A percentile compares a stretch with the other conserved stretches of the same genome.
These are phyloP conservation scores for Melipona beecheii DNA, from an alignment of 2,888 invertebrate species.

Conservation along the genomic window DNA sequence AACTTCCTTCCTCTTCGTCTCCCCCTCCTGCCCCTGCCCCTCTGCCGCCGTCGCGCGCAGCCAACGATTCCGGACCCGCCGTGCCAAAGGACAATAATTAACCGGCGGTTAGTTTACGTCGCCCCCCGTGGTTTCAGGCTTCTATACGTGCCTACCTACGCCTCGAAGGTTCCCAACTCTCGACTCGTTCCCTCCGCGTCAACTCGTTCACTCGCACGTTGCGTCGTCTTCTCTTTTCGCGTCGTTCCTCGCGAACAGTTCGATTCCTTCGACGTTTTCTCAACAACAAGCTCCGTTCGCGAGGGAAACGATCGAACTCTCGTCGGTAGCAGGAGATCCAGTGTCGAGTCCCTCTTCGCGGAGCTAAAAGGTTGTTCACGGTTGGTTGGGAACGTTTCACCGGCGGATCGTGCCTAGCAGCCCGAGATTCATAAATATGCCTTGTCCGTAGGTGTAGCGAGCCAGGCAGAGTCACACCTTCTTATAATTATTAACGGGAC, in stretches of 20 bases:
- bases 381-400: conserved; percentile 60
- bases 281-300: not conserved
- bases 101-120: conserved; percentile 83
- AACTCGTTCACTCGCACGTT: not conserved
- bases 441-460: conserved; percentile 78
- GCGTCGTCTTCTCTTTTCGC: not conserved
- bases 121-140: conserved; percentile 77
- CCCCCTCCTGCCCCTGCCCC: not conserved
- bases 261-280: not conserved
- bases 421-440: conserved; percentile 80
- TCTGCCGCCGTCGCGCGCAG: not conserved
- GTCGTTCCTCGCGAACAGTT: not conserved
- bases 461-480: conserved; percentile 80
- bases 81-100: conserved; percentile 82
- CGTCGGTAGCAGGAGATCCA: not conserved
- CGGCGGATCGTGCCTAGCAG: conserved; percentile 64
- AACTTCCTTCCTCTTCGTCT: conserved; percentile 18
- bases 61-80: conserved; percentile 58
- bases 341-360: not conserved
- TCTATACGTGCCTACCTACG: conserved; percentile 61
- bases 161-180: conserved; percentile 62
- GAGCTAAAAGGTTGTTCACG: not conserved
- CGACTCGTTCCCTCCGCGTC: not conserved
- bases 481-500: conserved; percentile 84
- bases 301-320: not conserved